Evolutionary conservation across 1,140 invertebrate genomes (phyloP).

Genomic region (Aphelinus atriplicis): DNA sequence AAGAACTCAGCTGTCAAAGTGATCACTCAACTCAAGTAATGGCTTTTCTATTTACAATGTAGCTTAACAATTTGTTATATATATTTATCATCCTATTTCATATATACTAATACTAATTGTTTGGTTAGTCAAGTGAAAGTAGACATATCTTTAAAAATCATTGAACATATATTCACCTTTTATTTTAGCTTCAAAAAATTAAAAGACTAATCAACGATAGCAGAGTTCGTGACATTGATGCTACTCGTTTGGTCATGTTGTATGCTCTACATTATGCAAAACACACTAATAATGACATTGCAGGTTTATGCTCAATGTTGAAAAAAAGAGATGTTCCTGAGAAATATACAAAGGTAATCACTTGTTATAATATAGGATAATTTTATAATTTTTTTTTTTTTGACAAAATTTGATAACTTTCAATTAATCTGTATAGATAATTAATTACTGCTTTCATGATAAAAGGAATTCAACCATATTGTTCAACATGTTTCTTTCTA

Average conservation of each 20-base stretch:
- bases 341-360: slow-evolving; percentile 64
- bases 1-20: slow-evolving; percentile 92
- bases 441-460: not conserved
- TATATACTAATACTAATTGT: not conserved
- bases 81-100: slow-evolving; percentile 9
- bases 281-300: slow-evolving; percentile 87
- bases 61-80: not conserved
- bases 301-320: slow-evolving; percentile 77
- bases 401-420: too few species aligned
- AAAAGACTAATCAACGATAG: slow-evolving; percentile 76
- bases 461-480: not conserved
- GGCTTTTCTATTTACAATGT: slow-evolving; percentile 33
- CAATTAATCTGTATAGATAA: slow-evolving; percentile 3
- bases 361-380: not conserved
- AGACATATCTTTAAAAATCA: not conserved
- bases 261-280: slow-evolving; percentile 94
- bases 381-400: too few species aligned
- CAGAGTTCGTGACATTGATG: slow-evolving; percentile 82
- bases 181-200: slow-evolving; percentile 70
- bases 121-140: too few species aligned
- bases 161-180: slow-evolving; percentile 40
- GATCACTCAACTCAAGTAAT: slow-evolving; percentile 90
- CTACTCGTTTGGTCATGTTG: slow-evolving; percentile 87
- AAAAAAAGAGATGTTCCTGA: slow-evolving; percentile 75
- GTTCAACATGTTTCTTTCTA: too few species aligned